phyloP scores from a whole-genome alignment of 2,113 vertebrate genomes.

The Python bivittatus region DNA sequence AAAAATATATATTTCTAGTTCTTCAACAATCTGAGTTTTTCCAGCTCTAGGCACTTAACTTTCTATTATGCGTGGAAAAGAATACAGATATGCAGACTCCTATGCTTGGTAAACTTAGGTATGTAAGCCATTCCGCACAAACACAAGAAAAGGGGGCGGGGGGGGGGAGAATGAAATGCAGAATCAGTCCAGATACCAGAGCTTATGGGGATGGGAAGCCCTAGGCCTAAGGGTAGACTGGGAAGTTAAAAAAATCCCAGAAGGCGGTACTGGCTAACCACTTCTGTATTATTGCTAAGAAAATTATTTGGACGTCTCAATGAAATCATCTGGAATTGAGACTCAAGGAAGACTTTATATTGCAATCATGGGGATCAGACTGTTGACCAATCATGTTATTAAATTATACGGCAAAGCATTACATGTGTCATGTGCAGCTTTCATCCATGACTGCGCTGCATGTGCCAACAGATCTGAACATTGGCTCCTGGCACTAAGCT shows the following conservation, averaged over 20 bases:
- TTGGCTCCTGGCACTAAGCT: neutral
- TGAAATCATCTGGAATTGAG: neutral
- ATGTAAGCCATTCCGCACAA: too few species aligned
- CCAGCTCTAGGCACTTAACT: neutral
- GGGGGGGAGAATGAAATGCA: neutral
- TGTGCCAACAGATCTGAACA: neutral
- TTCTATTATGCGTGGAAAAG: neutral
- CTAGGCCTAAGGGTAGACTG: neutral
- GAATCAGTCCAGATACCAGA: neutral
- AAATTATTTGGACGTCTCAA: neutral
- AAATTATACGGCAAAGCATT: neutral
- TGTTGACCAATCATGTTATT: neutral
- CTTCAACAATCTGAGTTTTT: neutral
- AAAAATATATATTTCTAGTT: neutral
- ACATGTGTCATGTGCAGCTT: neutral
- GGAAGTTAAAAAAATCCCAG: neutral
- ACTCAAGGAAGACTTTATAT: neutral
- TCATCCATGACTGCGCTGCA: neutral
- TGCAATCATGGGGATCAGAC: neutral
- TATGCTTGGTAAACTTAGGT: neutral
- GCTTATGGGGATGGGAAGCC: neutral
- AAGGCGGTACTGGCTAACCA: neutral
- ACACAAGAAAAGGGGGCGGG: too few species aligned
- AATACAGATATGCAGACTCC: neutral
- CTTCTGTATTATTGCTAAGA: neutral